Evolutionary conservation across 2,113 vertebrate species (phyloP), one percentile per base, ranked within the genome.

Genomic region (Mormoops blainvillei): DNA sequence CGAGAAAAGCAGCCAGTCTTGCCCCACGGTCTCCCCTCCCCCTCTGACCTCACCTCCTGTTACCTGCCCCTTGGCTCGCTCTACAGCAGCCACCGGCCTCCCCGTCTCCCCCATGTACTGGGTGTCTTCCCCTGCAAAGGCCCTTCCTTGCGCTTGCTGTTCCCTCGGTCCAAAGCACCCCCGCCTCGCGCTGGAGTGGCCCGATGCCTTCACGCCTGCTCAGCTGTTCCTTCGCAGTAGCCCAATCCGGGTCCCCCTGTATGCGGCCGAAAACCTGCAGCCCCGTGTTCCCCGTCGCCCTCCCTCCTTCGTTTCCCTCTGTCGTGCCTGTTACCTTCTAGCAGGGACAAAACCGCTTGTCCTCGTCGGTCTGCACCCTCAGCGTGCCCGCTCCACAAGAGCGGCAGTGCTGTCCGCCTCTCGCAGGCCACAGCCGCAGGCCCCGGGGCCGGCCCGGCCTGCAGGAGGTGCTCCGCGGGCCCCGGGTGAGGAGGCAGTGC

Each of bases 271-370:
- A 68, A 38, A 26, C 33, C 48, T 12, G 0, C 24, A 28, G 16
- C 58, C 71, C 33, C 5, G 28, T 2, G 2, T 8, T 12, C 8
- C 84, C 73, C 12, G 7, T 6, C 36, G 4, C 31, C 54, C 31
- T 28, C 54, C 15, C 24, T 26, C 22, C 93, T 16, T 58, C 2
- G 7, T 0, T 7, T 2, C 16, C 22, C 88, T 54, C 74, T 28
- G 15, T 2, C n/a, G 18, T 7, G 1, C 31, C 7, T 20, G 14
- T 0, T 0, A 4, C 38, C 67, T 74, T 45, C 65, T 33, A 14
- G 45, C 13, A 1, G 0, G 33, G 0, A 24, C 2, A 12, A 4
- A 4, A 26, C 31, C 19, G 28, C 28, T 38, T 73, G 7, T 7
- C 7, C 31, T 18, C 3, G 61, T 94, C 36, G 18, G 4, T 7